These are phyloP conservation scores for Palaemon carinicauda DNA, from an alignment of 1,140 invertebrate genomes.

Conservation along the genomic window DNA sequence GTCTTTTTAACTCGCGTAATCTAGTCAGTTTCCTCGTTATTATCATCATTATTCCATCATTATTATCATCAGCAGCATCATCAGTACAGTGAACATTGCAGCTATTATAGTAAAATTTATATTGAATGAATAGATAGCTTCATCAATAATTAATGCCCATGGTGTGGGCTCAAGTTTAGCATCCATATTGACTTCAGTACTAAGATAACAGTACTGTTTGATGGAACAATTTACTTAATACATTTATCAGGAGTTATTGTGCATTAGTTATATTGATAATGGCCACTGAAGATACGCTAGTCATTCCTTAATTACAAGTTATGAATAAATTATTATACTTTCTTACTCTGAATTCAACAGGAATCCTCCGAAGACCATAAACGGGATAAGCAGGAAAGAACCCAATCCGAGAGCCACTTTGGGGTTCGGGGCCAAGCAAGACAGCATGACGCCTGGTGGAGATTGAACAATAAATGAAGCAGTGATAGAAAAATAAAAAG, in stretches of 20 bases:
- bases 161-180: too few relatives aligned
- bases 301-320: too few relatives aligned
- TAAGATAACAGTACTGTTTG: too few relatives aligned
- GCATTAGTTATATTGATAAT: too few relatives aligned
- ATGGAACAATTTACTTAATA: too few relatives aligned
- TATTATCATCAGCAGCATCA: neutral
- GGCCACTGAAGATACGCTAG: too few relatives aligned
- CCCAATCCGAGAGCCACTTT: constrained; percentile 66
- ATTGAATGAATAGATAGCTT: neutral
- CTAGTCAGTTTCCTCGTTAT: neutral
- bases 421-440: constrained; percentile 63
- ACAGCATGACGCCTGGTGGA: constrained; percentile 66
- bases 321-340: too few relatives aligned
- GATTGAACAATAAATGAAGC: constrained; percentile 58
- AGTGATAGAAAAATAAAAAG: too few relatives aligned
- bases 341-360: constrained; percentile 68
- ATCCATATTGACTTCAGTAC: too few relatives aligned
- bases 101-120: neutral
- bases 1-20: neutral
- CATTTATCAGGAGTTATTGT: too few relatives aligned
- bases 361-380: constrained; percentile 70
- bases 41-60: neutral
- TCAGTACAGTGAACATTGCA: neutral
- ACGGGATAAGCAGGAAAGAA: constrained; percentile 68
- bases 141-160: neutral